These are phyloP conservation scores for Plagiodera versicolora DNA, from an alignment of 2,888 invertebrate species.

Conservation along the genomic window DNA sequence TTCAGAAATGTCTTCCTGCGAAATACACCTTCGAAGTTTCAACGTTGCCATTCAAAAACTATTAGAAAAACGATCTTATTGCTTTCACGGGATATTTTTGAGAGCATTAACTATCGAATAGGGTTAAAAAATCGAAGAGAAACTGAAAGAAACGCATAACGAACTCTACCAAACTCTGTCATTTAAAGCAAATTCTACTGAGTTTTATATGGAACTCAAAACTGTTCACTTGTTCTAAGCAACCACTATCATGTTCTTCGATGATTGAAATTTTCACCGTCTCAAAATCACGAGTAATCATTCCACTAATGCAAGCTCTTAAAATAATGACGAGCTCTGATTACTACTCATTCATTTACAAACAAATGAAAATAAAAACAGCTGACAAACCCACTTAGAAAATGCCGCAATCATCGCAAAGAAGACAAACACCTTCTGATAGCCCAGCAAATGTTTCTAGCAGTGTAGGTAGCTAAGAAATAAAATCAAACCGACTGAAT, in stretches of 20 bases:
- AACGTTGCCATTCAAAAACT: too few species aligned
- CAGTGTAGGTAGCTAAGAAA: conserved; percentile 2
- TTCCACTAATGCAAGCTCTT: neutral
- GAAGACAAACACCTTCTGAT: neutral
- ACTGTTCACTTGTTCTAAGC: neutral
- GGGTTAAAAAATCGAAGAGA: too few species aligned
- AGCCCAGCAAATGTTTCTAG: neutral
- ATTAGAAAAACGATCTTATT: too few species aligned
- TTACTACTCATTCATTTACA: conserved; percentile 3
- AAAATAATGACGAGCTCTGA: neutral
- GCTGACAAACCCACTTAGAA: conserved; percentile 28
- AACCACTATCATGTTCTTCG: neutral
- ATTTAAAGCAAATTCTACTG: too few species aligned
- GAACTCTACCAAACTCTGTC: too few species aligned
- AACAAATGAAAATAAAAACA: conserved; percentile 20
- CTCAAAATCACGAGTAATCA: neutral
- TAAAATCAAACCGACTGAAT: conserved; percentile 21
- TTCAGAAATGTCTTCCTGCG: too few species aligned
- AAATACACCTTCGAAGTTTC: too few species aligned
- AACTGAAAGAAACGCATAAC: too few species aligned
- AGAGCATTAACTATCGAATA: too few species aligned
- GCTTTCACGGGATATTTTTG: too few species aligned
- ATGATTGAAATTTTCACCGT: neutral
- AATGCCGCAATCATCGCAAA: conserved; percentile 8
- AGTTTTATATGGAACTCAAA: too few species aligned